phyloP scores from a whole-genome alignment of 1,140 invertebrate genomes.

The Drosophila novamexicana region DNA sequence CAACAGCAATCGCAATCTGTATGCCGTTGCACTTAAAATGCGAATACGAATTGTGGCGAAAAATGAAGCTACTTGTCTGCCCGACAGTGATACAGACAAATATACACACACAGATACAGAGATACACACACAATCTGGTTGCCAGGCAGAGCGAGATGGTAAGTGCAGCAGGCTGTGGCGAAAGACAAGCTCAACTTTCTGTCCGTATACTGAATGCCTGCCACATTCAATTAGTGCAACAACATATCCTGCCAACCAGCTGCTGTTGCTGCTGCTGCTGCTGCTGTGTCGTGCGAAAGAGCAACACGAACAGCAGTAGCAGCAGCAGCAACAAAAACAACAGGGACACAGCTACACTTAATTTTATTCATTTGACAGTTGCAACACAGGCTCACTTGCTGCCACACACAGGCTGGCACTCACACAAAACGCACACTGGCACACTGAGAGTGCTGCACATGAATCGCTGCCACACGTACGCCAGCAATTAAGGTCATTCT shows the following conservation, averaged over 20 bases:
- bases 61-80: constrained; percentile 81
- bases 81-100: constrained; percentile 53
- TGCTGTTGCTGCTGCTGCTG: constrained; percentile 49
- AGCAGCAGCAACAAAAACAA: constrained; percentile 25
- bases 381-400: constrained; percentile 60
- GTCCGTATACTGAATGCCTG: constrained; percentile 56
- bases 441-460: constrained; percentile 39
- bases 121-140: neutral
- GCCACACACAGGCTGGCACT: constrained; percentile 38
- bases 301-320: constrained; percentile 47
- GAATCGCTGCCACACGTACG: constrained; percentile 75
- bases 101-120: constrained; percentile 34
- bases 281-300: constrained; percentile 27
- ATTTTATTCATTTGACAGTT: constrained; percentile 83
- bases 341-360: constrained; percentile 68
- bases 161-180: constrained; percentile 36
- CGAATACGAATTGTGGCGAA: constrained; percentile 74
- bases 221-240: constrained; percentile 83
- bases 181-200: constrained; percentile 49
- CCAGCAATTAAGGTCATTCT: constrained; percentile 78
- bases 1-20: constrained; percentile 75
- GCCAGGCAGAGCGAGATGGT: constrained; percentile 35
- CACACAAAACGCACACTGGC: constrained; percentile 20
- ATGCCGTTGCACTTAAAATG: constrained; percentile 77
- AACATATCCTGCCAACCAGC: constrained; percentile 78